Percentiles rank a stretch among this genome's conserved stretches.
Conservation (phyloP, 2,797 vertebrate species). For the Tenualosa ilisha region DNA sequence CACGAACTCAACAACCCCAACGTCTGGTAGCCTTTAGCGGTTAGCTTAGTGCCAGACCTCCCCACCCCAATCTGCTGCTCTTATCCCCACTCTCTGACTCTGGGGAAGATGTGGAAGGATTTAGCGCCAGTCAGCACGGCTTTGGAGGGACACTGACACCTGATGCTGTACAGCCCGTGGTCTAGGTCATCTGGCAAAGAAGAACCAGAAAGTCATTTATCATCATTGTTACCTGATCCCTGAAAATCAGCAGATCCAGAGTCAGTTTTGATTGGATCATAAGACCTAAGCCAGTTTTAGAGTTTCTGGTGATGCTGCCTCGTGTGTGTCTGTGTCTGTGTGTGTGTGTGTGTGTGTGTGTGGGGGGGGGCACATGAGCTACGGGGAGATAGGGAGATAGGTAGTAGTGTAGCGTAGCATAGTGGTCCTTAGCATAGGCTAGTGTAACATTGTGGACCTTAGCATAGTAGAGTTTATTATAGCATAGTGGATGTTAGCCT, state of each 20-base stretch:
- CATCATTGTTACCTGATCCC: neutral
- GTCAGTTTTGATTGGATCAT: too few relatives aligned
- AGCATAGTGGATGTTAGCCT: too few relatives aligned
- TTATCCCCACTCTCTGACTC: neutral
- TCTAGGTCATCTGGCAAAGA: neutral
- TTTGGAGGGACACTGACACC: neutral
- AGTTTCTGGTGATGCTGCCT: too few relatives aligned
- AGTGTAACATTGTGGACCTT: too few relatives aligned
- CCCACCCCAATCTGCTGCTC: neutral
- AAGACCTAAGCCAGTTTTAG: too few relatives aligned
- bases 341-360: too few relatives aligned
- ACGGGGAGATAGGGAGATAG: neutral
- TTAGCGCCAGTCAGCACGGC: neutral
- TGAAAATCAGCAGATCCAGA: neutral
- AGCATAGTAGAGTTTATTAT: too few relatives aligned
- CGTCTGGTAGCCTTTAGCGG: neutral
- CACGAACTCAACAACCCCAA: neutral
- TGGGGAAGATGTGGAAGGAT: neutral
- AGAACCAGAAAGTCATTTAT: neutral
- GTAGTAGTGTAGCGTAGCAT: neutral
- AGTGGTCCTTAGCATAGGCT: too few relatives aligned
- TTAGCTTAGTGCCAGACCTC: neutral
- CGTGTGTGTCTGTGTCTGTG: too few relatives aligned
- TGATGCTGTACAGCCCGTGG: neutral
- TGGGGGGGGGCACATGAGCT: neutral